Evolutionary conservation across 2,888 invertebrate species (phyloP).

Genomic region (Chironomus riparius): DNA sequence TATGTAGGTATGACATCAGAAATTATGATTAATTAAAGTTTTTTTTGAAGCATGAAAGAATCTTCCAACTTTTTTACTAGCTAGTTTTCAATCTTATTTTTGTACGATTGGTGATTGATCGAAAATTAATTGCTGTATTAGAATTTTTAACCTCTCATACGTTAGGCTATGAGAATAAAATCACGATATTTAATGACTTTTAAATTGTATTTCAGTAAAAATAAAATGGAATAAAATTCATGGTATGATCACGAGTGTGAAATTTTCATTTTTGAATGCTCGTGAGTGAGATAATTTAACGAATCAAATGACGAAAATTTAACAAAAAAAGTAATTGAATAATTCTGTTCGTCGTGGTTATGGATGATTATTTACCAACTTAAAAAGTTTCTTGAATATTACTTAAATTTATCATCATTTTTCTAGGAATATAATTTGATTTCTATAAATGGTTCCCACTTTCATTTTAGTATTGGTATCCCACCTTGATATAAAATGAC

Average conservation of each 20-base stretch:
- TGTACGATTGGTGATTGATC: background rate
- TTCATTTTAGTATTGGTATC: background rate
- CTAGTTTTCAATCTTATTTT: background rate
- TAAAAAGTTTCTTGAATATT: too few species aligned
- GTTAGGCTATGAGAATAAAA: background rate
- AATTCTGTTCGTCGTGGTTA: too few species aligned
- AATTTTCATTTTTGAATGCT: background rate
- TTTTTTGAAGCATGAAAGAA: background rate
- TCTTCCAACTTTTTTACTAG: background rate
- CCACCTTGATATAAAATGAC: background rate
- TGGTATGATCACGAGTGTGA: background rate
- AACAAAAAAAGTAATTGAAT: too few species aligned
- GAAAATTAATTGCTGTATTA: background rate
- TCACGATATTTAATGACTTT: background rate
- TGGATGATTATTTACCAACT: too few species aligned
- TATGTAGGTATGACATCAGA: background rate
- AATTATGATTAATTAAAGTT: background rate
- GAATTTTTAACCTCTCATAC: background rate
- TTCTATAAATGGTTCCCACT: too few species aligned
- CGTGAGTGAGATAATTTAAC: background rate
- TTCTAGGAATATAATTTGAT: too few species aligned
- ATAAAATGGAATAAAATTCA: background rate
- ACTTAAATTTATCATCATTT: too few species aligned
- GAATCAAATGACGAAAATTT: background rate
- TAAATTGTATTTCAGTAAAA: background rate